Base-by-base conservation (phyloP, 1,140 invertebrate genomes). In the Megathymus violae region DNA sequence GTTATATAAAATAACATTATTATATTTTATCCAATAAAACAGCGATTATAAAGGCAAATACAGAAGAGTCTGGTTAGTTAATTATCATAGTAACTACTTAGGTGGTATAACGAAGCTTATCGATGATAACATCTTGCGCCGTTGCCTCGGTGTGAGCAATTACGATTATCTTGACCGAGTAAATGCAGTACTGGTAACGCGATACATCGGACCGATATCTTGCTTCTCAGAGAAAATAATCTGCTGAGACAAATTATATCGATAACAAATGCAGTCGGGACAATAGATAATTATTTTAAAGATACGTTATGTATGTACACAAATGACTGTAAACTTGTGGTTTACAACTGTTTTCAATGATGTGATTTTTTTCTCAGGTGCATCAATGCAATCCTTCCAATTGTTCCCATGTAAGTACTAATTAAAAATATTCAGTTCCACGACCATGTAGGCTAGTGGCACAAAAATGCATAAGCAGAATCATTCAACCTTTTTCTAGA, bases 111-210 rank as follows among this genome's bases (percentile, higher is more conserved):
- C 52, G 27, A 16, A 44, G 54, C 19, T 25, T 19, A 58, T 58
- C 22, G 11, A 34, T 58, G 54, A 58, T 58, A 58, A 58, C 14
- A 58, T 58, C 54, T 43, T 43, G 40, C 25, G 52, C 52, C 43
- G 34, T 56, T 19, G 43, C 41, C 54, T 58, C 54, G 25, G 54
- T 58, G 54, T 36, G 27, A 58, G 14, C 34, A 58, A 58, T 58
- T 58, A 58, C 43, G 52, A 58, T 58, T 58, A 58, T 58, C 52
- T 58, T 31, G 25, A 58, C 40, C 52, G 41, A 44, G 52, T 58
- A 58, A 58, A 44, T 34, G 25, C 52, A 44, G 38, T 44, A 44
- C 31, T 58, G 41, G 52, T 48, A 34, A 44, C 27, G 40, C 52
- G 40, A 56, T 56, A 19, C 40, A 13, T 19, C n/a, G 17, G 51